Evolutionary conservation across 2,888 invertebrate genomes (phyloP).

Genomic region (Pheosia tremula): DNA sequence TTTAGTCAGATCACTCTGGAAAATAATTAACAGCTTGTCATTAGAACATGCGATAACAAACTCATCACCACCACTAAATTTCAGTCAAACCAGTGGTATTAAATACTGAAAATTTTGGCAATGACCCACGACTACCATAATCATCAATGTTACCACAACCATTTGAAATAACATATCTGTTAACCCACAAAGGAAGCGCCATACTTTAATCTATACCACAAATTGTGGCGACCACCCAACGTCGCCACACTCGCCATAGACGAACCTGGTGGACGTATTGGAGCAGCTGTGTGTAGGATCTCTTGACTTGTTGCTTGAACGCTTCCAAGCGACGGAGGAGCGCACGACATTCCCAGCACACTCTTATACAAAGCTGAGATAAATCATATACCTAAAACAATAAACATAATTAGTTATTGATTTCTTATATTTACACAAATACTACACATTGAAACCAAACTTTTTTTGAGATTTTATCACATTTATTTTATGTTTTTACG

Average conservation of each 20-base stretch:
- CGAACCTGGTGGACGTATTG: slow-evolving; percentile 41
- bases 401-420: slow-evolving; percentile 14
- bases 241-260: neutral
- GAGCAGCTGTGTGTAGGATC: slow-evolving; percentile 50
- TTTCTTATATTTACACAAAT: slow-evolving; percentile 3
- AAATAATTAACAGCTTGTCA: neutral
- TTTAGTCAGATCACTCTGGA: neutral
- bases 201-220: neutral
- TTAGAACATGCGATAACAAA: no score
- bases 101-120: no score
- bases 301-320: slow-evolving; percentile 57
- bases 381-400: slow-evolving; percentile 44
- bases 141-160: no score
- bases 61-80: no score
- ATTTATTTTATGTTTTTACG: no score
- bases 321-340: slow-evolving; percentile 44
- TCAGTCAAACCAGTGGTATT: no score
- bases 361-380: slow-evolving; percentile 36
- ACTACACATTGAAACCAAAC: no score
- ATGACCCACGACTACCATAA: no score
- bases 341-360: slow-evolving; percentile 72
- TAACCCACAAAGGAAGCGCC: neutral
- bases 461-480: no score
- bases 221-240: neutral
- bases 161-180: neutral